These are phyloP conservation scores for Apoderus coryli DNA, from an alignment of 2,888 invertebrate species.

Conservation along the genomic window DNA sequence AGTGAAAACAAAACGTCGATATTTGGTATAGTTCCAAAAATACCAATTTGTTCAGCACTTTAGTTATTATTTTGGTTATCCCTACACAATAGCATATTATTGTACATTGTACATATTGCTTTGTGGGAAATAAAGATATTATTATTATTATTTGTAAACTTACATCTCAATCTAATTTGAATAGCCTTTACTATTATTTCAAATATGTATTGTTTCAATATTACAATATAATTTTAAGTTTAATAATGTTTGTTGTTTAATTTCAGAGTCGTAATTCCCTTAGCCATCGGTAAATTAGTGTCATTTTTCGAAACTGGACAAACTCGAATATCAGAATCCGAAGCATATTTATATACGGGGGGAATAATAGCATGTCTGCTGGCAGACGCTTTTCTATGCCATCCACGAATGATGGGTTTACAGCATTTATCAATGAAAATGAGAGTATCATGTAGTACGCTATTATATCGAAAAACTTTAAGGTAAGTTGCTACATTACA, in stretches of 20 bases:
- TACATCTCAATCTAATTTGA: too few relatives aligned
- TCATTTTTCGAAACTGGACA: slow-evolving; percentile 40
- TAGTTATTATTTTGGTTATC: too few relatives aligned
- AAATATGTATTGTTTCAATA: slow-evolving; percentile 2
- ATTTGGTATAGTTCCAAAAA: too few relatives aligned
- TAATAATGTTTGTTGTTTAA: slow-evolving; percentile 4
- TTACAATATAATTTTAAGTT: not conserved
- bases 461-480: slow-evolving; percentile 61
- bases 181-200: not conserved
- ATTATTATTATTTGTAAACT: too few relatives aligned
- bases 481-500: too few relatives aligned
- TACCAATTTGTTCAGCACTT: too few relatives aligned
- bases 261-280: slow-evolving; percentile 26
- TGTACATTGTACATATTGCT: too few relatives aligned
- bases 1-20: too few relatives aligned
- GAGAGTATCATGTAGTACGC: slow-evolving; percentile 65
- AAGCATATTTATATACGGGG: slow-evolving; percentile 64
- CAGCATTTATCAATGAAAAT: slow-evolving; percentile 76
- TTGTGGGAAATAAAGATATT: too few relatives aligned
- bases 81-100: too few relatives aligned
- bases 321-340: slow-evolving; percentile 25
- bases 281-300: slow-evolving; percentile 48
- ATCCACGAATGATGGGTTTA: slow-evolving; percentile 82
- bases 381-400: slow-evolving; percentile 24
- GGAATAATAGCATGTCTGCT: slow-evolving; percentile 40